Evolutionary conservation across 1,140 invertebrate species (phyloP).

Genomic region (Leptoteleia sp.): DNA sequence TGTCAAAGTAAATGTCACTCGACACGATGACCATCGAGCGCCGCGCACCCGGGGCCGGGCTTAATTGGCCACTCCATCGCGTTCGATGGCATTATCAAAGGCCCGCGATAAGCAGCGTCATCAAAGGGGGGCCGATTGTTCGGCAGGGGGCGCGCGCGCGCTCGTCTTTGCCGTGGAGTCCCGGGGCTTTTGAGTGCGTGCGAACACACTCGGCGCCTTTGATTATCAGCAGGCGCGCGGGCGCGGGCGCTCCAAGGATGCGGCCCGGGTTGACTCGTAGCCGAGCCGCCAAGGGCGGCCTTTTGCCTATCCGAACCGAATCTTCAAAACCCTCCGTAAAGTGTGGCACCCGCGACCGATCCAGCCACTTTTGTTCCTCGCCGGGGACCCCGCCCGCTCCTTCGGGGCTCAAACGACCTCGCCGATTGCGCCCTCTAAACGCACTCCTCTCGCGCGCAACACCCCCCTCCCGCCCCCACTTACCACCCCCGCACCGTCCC

Average conservation of each 20-base stretch:
- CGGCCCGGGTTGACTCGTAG: conserved; percentile 29
- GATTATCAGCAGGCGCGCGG: too few species aligned
- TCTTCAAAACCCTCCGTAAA: too few species aligned
- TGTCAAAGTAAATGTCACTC: conserved; percentile 64
- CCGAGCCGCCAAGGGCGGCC: conserved; percentile 10
- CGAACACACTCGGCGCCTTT: conserved; percentile 55
- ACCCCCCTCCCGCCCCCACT: too few species aligned
- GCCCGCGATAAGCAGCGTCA: conserved; percentile 44
- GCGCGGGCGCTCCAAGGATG: conserved; percentile 39
- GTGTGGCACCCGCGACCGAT: too few species aligned
- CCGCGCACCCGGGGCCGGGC: conserved; percentile 8
- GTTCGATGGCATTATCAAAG: conserved; percentile 65
- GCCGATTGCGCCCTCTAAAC: conserved; percentile 43
- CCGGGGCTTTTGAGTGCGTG: conserved; percentile 45
- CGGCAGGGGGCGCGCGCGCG: conserved; percentile 54
- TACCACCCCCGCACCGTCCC: too few species aligned
- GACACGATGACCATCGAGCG: conserved; percentile 59
- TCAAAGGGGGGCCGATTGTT: conserved; percentile 60
- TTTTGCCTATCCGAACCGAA: conserved; percentile 36
- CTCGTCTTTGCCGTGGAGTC: too few species aligned
- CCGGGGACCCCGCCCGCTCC: too few species aligned
- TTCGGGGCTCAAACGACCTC: conserved; percentile 32
- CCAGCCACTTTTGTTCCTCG: conserved; percentile 64
- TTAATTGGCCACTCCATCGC: conserved; percentile 58
- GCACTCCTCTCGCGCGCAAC: too few species aligned